A percentile compares a stretch with the other conserved stretches of the same genome.
phyloP scores from a whole-genome alignment of 2,113 vertebrate genomes.

The Lagopus muta region DNA sequence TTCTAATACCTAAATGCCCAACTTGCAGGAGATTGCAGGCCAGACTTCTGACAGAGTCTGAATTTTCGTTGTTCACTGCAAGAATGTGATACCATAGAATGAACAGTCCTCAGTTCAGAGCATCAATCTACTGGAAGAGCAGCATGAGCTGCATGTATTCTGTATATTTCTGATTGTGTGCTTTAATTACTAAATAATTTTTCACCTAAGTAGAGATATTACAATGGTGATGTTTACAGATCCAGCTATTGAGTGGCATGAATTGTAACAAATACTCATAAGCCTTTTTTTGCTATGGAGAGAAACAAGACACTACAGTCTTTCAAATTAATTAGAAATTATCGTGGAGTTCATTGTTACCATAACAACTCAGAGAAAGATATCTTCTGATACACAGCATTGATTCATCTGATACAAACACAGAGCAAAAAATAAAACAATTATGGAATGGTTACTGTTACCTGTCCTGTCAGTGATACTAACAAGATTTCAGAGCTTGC shows the following conservation, averaged over 20 bases:
- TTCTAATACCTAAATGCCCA: not conserved
- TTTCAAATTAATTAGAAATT: slow-evolving; percentile 53
- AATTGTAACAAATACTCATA: slow-evolving; percentile 9
- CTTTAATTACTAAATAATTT: slow-evolving; percentile 35
- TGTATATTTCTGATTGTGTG: not conserved
- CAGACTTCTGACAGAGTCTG: not conserved
- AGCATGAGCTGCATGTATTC: not conserved
- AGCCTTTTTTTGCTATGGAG: not conserved
- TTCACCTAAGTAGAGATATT: not conserved
- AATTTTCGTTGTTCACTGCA: not conserved
- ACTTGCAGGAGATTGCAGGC: not conserved
- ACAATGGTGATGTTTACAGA: slow-evolving; percentile 14
- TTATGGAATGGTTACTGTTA: slow-evolving; percentile 2
- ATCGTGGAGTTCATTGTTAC: slow-evolving; percentile 37
- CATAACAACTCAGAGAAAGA: slow-evolving; percentile 62
- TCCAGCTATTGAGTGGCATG: not conserved
- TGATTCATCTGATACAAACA: slow-evolving; percentile 14
- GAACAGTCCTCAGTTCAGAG: not conserved
- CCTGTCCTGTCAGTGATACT: not conserved
- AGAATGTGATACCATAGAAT: not conserved
- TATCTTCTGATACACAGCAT: slow-evolving; percentile 31
- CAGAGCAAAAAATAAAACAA: not conserved
- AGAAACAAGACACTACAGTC: slow-evolving; percentile 14
- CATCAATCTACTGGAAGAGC: not conserved
- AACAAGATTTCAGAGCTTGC: slow-evolving; percentile 23